These are phyloP conservation scores for Spea bombifrons DNA, from an alignment of 2,113 vertebrate species.

Conservation along the genomic window DNA sequence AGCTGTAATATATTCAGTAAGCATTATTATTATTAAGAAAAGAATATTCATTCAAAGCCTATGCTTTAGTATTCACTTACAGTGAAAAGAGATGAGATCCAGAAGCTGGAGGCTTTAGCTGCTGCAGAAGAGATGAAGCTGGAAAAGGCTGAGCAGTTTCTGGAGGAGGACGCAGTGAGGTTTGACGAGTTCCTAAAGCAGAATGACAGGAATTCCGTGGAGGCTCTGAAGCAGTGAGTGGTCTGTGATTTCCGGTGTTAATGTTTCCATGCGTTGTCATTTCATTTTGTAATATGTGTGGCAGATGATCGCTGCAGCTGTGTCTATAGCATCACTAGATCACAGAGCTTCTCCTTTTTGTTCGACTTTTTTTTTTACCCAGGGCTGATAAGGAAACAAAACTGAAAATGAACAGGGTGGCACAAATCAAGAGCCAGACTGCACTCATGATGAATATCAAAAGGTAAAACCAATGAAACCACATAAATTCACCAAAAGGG, in stretches of 20 bases:
- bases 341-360: no score
- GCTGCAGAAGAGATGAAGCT: slow-evolving; percentile 69
- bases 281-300: no score
- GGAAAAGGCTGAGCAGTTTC: slow-evolving; percentile 64
- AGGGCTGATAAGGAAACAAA: slow-evolving; percentile 81
- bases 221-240: slow-evolving; percentile 76
- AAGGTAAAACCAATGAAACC: slow-evolving; percentile 63
- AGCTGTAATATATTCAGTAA: no score
- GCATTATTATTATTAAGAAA: no score
- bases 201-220: slow-evolving; percentile 72
- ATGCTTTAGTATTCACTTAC: slow-evolving; percentile 57
- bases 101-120: slow-evolving; percentile 68
- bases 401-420: slow-evolving; percentile 72
- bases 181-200: slow-evolving; percentile 83
- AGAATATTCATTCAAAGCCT: not conserved
- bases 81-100: slow-evolving; percentile 74
- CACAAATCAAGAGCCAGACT: slow-evolving; percentile 71
- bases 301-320: no score
- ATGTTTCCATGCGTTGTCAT: no score
- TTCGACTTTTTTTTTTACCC: slow-evolving; percentile 4
- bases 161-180: slow-evolving; percentile 68
- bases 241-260: no score
- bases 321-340: no score
- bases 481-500: no score
- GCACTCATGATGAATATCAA: slow-evolving; percentile 72